These are phyloP conservation scores for Choloepus didactylus DNA, from an alignment of 2,797 vertebrate species.

Conservation along the genomic window DNA sequence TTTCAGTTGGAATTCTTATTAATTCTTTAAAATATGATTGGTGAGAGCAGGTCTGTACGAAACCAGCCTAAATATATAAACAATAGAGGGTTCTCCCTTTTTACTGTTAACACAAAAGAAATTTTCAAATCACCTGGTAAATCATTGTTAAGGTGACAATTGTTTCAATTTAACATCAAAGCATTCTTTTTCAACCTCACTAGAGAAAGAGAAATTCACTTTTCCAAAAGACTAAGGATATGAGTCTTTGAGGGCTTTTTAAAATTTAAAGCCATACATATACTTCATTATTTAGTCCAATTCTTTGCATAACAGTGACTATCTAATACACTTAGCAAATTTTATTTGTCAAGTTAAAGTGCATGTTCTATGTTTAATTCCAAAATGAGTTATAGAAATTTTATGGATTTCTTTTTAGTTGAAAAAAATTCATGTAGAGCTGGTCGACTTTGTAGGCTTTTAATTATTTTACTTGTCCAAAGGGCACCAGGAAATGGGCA, in stretches of 20 bases:
- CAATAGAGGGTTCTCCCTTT: background rate
- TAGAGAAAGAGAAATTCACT: background rate
- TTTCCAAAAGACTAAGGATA: background rate
- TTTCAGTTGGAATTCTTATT: background rate
- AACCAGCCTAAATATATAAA: background rate
- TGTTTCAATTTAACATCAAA: background rate
- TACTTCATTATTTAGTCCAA: background rate
- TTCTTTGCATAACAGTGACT: background rate
- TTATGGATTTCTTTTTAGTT: too few species aligned
- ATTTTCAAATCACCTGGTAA: background rate
- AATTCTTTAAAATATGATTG: background rate
- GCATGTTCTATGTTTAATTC: background rate
- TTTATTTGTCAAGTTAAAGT: conserved; percentile 45
- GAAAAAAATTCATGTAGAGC: background rate
- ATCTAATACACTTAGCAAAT: background rate
- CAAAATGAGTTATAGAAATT: conserved; percentile 10
- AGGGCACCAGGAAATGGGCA: conserved; percentile 12
- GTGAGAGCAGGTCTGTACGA: background rate
- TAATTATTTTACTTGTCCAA: conserved; percentile 46
- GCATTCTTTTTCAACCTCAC: background rate
- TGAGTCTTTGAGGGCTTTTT: background rate
- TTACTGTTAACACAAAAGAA: background rate
- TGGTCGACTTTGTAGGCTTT: background rate
- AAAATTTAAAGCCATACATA: background rate
- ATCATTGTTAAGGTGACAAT: background rate